Percentiles rank a stretch among this genome's conserved stretches.
These are phyloP conservation scores for Hypolimnas misippus DNA, from an alignment of 2,888 invertebrate species.

Conservation along the genomic window DNA sequence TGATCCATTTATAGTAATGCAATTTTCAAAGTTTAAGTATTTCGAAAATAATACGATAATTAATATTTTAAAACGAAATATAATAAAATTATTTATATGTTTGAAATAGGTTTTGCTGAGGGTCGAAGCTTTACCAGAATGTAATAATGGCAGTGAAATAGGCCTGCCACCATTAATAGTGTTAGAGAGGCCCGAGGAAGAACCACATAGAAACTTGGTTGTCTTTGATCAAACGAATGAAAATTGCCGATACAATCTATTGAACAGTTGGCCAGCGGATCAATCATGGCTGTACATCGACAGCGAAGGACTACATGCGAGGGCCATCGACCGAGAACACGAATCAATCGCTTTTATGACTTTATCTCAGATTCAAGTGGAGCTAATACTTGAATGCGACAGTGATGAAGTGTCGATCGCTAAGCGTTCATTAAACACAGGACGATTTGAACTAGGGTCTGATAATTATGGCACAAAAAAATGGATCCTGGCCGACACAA, in stretches of 20 bases:
- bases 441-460: constrained; percentile 51
- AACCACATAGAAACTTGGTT: constrained; percentile 61
- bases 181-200: constrained; percentile 71
- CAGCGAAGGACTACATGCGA: constrained; percentile 63
- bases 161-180: constrained; percentile 66
- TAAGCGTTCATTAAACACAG: constrained; percentile 57
- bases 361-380: constrained; percentile 76
- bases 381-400: constrained; percentile 65
- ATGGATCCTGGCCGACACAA: constrained; percentile 73
- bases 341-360: constrained; percentile 74
- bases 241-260: constrained; percentile 64
- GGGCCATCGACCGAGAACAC: constrained; percentile 73
- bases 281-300: constrained; percentile 74
- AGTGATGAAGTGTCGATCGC: constrained; percentile 49
- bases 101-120: constrained; percentile 60
- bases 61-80: not conserved
- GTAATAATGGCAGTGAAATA: constrained; percentile 47
- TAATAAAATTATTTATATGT: not conserved
- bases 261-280: constrained; percentile 67
- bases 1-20: too few species aligned
- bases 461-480: constrained; percentile 67
- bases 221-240: constrained; percentile 52
- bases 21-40: too few species aligned
- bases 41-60: not conserved
- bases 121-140: constrained; percentile 56